Evolutionary conservation across 2,888 invertebrate species (phyloP), one percentile per base, ranked within the genome.

Genomic region (Neoaliturus tenellus): DNA sequence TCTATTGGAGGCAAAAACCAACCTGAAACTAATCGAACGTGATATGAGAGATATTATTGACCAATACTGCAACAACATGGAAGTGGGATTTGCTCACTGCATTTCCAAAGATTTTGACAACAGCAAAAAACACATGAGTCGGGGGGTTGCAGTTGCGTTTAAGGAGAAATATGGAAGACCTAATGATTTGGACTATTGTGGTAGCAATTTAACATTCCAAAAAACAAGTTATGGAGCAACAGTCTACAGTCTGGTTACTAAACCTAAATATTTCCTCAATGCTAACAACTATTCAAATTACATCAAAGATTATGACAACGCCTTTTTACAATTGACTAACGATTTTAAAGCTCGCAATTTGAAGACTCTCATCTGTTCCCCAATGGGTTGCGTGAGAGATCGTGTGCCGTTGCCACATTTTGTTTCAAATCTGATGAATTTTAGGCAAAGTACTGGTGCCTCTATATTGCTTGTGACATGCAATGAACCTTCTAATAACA

Each of bases 231-330:
- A 3, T n/a, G n/a, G 48, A 20, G 62, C 62, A 17, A n/a, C 62
- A 62, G 20, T 62, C 25, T 62, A 62, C 17, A n/a, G 62, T 62
- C 25, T 62, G 62, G 62, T 62, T 4, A 62, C 62, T 23, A 62
- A 62, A 31, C 62, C 62, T 62, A 62, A 23, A 20, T 62, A 62
- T n/a, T 62, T 62, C 62, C 31, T 62, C 25, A 62, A 62, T n/a
- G 6, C 62, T 31, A 23, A 4, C 8, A 62, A 62, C 62, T 23
- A 10, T 23, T 4, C 10, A 28, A n/a, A n/a, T 10, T 62, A 62
- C 31, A 20, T 48, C 3, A 17, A 48, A 17, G n/a, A 17, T 48
- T 4, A 48, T 48, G 48, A 48, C 48, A 35, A 10, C 35, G 35
- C 35, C 35, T 35, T 35, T 35, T 35, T 35, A 35, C 48, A 48